Conservation (phyloP, 2,888 invertebrate genomes). For the Esperia sulphurella region DNA sequence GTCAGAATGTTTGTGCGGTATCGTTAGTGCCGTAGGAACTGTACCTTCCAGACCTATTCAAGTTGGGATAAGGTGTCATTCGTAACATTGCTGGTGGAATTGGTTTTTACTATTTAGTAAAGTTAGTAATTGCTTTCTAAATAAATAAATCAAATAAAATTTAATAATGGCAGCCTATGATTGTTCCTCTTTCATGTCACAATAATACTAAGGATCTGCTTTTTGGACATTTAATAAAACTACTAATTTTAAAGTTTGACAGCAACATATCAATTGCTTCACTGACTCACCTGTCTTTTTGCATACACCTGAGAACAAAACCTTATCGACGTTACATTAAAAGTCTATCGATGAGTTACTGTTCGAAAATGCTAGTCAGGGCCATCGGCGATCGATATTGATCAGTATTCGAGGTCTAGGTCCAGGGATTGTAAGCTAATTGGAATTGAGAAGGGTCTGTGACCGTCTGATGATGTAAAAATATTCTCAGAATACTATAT, state of each 20-base stretch:
- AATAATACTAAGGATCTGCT: too few species aligned
- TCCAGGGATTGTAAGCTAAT: slow-evolving; percentile 9
- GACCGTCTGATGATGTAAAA: not conserved
- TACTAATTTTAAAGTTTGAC: not conserved
- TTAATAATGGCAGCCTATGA: too few species aligned
- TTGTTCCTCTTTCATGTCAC: too few species aligned
- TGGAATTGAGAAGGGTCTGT: slow-evolving; percentile 5
- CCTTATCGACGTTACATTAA: slow-evolving; percentile 27
- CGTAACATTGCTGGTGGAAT: too few species aligned
- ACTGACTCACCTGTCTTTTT: slow-evolving; percentile 53
- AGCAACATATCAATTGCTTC: not conserved
- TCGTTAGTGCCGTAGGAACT: too few species aligned
- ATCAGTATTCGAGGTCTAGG: slow-evolving; percentile 11
- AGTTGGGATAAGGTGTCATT: too few species aligned
- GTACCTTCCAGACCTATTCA: too few species aligned
- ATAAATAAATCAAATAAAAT: too few species aligned
- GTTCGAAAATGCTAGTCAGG: slow-evolving; percentile 17
- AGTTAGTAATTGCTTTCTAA: too few species aligned
- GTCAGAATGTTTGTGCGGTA: too few species aligned
- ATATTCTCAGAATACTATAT: too few species aligned
- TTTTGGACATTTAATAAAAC: not conserved
- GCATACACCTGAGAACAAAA: slow-evolving; percentile 38
- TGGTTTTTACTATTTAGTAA: too few species aligned
- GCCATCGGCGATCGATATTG: slow-evolving; percentile 10
- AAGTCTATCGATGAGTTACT: slow-evolving; percentile 31